These are phyloP conservation scores for Chiloscyllium plagiosum DNA, from an alignment of 2,113 vertebrate genomes.

Conservation along the genomic window DNA sequence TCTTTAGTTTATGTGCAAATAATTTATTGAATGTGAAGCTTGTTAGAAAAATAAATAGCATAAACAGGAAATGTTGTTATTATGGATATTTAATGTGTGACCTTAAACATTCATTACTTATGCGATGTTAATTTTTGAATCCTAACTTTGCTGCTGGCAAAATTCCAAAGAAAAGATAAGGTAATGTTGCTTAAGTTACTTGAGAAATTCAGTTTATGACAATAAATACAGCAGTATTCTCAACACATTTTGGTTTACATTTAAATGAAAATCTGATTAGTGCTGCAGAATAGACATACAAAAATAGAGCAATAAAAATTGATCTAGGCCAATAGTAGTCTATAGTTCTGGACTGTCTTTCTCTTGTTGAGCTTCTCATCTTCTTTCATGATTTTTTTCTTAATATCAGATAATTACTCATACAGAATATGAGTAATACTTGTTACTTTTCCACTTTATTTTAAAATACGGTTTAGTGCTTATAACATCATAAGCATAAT, in stretches of 20 bases:
- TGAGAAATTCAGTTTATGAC: conserved; percentile 33
- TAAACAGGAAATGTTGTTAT: conserved; percentile 29
- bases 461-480: not conserved
- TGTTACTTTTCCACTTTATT: not conserved
- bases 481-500: too few species aligned
- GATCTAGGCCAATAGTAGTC: not conserved
- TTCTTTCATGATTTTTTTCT: not conserved
- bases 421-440: not conserved
- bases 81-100: conserved; percentile 19
- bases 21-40: conserved; percentile 2
- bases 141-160: not conserved
- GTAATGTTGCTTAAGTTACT: conserved; percentile 1
- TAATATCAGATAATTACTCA: not conserved
- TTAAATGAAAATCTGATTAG: conserved; percentile 1
- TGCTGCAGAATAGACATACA: not conserved
- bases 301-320: not conserved
- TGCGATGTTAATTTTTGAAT: conserved; percentile 24
- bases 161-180: not conserved
- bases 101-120: conserved; percentile 27
- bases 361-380: not conserved
- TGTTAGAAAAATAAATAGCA: conserved; percentile 18
- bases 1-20: not conserved
- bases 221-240: not conserved
- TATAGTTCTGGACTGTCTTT: not conserved
- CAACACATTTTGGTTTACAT: not conserved